phyloP scores from a whole-genome alignment of 2,888 invertebrate genomes.

The Melanostoma scalare region DNA sequence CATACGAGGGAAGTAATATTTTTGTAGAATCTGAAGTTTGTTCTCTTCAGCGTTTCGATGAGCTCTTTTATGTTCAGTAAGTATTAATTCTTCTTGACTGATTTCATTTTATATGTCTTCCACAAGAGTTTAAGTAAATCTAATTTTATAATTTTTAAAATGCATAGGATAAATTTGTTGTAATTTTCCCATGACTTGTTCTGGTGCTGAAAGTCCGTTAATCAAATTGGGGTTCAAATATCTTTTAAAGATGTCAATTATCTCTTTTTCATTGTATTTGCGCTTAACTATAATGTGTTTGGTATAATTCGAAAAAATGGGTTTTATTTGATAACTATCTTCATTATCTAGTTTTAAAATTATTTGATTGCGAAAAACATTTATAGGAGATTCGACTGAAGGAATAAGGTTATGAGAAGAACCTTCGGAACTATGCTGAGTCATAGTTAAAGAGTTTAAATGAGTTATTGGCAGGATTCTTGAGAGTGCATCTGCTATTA shows the following conservation, averaged over 20 bases:
- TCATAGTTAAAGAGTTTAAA: slow-evolving; percentile 31
- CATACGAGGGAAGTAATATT: no score
- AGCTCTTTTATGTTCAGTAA: background rate
- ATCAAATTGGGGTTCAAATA: slow-evolving; percentile 8
- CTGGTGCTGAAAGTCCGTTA: slow-evolving; percentile 2
- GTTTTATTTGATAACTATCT: slow-evolving; percentile 1
- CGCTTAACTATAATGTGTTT: slow-evolving; percentile 15
- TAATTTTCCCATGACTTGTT: slow-evolving; percentile 7
- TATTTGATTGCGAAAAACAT: slow-evolving; percentile 37
- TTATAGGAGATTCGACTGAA: slow-evolving; percentile 25
- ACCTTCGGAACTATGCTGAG: slow-evolving; percentile 40
- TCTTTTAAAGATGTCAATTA: slow-evolving; percentile 5
- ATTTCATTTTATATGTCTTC: background rate
- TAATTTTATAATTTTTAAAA: slow-evolving; percentile 2
- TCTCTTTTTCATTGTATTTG: background rate
- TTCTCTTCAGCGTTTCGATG: background rate
- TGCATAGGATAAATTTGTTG: slow-evolving; percentile 16
- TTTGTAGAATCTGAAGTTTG: no score
- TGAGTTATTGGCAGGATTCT: slow-evolving; percentile 21
- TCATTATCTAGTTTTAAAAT: slow-evolving; percentile 17
- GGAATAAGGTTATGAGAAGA: slow-evolving; percentile 41
- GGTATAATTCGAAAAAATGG: slow-evolving; percentile 2
- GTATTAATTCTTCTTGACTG: background rate
- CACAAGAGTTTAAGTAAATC: background rate
- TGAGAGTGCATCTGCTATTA: slow-evolving; percentile 53